These are phyloP conservation scores for Crax fasciolata DNA, from an alignment of 2,797 vertebrate species.

Conservation along the genomic window DNA sequence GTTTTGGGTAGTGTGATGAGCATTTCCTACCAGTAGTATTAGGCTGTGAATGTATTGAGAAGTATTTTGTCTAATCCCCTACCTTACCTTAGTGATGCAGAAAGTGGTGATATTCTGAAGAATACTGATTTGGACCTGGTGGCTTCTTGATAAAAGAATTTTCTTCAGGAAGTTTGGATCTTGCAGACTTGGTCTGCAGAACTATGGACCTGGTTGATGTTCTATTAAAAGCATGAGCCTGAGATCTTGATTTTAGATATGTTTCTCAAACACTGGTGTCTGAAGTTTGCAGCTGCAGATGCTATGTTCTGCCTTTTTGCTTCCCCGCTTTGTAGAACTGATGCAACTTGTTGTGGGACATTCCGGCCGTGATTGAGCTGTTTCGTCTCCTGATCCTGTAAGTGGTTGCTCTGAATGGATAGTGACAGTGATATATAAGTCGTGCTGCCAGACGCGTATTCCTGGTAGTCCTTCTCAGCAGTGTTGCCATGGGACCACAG, in stretches of 20 bases:
- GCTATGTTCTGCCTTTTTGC: background rate
- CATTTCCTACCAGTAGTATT: no score
- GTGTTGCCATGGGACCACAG: background rate
- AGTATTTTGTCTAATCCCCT: background rate
- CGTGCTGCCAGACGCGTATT: background rate
- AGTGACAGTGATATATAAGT: background rate
- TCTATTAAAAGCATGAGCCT: background rate
- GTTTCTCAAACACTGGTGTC: background rate
- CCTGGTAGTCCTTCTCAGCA: background rate
- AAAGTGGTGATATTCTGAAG: background rate
- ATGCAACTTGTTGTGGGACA: background rate
- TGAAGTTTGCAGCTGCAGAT: background rate
- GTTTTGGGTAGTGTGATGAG: background rate
- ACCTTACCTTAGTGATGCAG: background rate
- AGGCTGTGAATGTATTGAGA: background rate
- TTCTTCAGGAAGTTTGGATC: background rate
- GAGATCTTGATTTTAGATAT: background rate
- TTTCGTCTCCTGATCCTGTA: background rate
- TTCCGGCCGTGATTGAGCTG: background rate
- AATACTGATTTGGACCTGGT: background rate
- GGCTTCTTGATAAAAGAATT: background rate
- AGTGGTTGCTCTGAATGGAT: background rate
- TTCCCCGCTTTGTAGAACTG: background rate
- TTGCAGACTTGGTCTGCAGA: background rate
- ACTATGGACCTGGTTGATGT: background rate